Evolutionary conservation across 2,888 invertebrate genomes (phyloP).

Genomic region (Leptura quadrifasciata): DNA sequence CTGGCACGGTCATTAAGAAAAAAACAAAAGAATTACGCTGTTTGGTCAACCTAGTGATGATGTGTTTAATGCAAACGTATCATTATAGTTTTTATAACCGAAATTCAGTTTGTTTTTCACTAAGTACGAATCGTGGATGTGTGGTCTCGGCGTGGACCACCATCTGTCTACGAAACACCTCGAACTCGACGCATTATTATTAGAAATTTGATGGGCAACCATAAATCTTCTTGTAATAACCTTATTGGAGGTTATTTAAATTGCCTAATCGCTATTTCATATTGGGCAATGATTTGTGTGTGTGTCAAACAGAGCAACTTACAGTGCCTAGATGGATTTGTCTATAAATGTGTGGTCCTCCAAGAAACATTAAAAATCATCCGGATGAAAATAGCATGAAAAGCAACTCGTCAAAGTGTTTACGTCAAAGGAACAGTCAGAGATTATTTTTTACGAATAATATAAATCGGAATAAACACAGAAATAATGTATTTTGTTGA

Average conservation of each 20-base stretch:
- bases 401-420: no score
- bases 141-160: slow-evolving; percentile 55
- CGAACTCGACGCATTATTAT: slow-evolving; percentile 53
- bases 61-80: slow-evolving; percentile 61
- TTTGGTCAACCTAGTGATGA: slow-evolving; percentile 52
- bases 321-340: not conserved
- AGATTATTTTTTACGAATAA: no score
- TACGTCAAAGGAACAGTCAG: no score
- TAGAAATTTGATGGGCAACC: slow-evolving; percentile 58
- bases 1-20: slow-evolving; percentile 57
- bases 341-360: no score
- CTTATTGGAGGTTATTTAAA: slow-evolving; percentile 23
- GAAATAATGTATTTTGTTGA: no score
- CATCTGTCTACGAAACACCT: slow-evolving; percentile 53
- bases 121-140: slow-evolving; percentile 53
- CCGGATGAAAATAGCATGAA: no score
- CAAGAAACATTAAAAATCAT: no score
- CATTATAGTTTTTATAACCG: slow-evolving; percentile 60
- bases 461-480: no score
- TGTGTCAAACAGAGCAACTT: slow-evolving; percentile 1
- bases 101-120: slow-evolving; percentile 55
- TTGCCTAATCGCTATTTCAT: slow-evolving; percentile 40
- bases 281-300: slow-evolving; percentile 14
- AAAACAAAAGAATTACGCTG: slow-evolving; percentile 53
- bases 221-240: slow-evolving; percentile 58